Conservation (phyloP, 2,113 vertebrate species). For the Zosterops borbonicus region DNA sequence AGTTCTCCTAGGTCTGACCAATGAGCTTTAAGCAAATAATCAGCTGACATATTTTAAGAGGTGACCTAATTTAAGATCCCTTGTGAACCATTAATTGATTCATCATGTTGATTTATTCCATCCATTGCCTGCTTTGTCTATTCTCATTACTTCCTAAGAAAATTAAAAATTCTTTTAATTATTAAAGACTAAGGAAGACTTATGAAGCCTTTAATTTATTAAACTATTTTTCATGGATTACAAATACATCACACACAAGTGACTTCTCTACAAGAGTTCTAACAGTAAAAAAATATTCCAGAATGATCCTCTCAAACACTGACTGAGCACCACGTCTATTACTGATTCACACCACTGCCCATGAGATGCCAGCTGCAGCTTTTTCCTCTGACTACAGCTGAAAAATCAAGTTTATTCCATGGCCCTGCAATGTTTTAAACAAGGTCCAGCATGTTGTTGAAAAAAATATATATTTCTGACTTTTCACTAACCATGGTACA, state of each 20-base stretch:
- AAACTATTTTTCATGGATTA: slow-evolving; percentile 50
- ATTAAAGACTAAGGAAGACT: slow-evolving; percentile 47
- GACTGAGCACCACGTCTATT: not conserved
- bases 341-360: not conserved
- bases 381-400: not conserved
- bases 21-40: slow-evolving; percentile 34
- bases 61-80: slow-evolving; percentile 65
- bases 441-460: not conserved
- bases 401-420: not conserved
- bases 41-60: slow-evolving; percentile 48
- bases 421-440: not conserved
- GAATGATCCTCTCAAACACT: not conserved
- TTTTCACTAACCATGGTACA: not conserved
- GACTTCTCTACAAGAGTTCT: not conserved
- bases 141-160: slow-evolving; percentile 58
- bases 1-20: slow-evolving; percentile 17
- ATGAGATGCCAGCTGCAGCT: not conserved
- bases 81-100: slow-evolving; percentile 60
- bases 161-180: slow-evolving; percentile 68
- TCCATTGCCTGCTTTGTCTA: slow-evolving; percentile 54
- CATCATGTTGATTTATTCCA: slow-evolving; percentile 69
- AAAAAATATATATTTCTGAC: not conserved
- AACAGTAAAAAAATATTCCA: not conserved
- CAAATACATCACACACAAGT: slow-evolving; percentile 14
- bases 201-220: slow-evolving; percentile 52